Evolutionary conservation across 1,140 invertebrate species (phyloP), one percentile per base, ranked within the genome.

Genomic region (Drosophila nikananu): DNA sequence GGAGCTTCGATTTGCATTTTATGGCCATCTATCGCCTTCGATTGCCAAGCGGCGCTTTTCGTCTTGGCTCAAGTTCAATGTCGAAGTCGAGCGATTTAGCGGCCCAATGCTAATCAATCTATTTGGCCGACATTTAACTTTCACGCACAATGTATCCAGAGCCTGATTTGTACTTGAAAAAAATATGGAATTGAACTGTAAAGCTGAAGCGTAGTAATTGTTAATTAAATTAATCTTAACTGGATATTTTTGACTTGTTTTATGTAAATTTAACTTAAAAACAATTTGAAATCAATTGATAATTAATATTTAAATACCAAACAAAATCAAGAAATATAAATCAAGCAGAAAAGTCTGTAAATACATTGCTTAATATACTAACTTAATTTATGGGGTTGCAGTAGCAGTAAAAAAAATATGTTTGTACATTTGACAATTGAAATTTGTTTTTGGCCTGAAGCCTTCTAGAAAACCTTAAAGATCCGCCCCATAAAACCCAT

Each of bases 51-150:
- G 63, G 60, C 42, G 63, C 44, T 79, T 67, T 80, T 75, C 62
- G 80, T 73, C 70, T 59, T 49, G 37, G 67, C 39, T 73, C 83
- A 87, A 87, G 84, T 89, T 87, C 84, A 87, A 89, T 83, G 81
- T 84, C 82, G 82, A 63, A 41, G 42, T 19, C 19, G 15, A 46
- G 42, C 54, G 44, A 59, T 42, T 71, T 73, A 73, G 70, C 70
- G 19, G n/a, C 13, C 27, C 30, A 39, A 61, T 73, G 70, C 19
- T 73, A 73, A 73, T 73, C 67, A 61, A 73, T 73, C 44, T 72
- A 51, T 37, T 67, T 67, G 32, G 63, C 48, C 58, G 51, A 9
- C 35, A 42, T 39, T 54, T 62, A 46, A 77, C 54, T 76, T 77
- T 67, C 55, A 39, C 42, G 51, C 25, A 59, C 5, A 44, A 46